Base-by-base conservation (phyloP, 2,888 invertebrate genomes). In the Leucophenga maculata region DNA sequence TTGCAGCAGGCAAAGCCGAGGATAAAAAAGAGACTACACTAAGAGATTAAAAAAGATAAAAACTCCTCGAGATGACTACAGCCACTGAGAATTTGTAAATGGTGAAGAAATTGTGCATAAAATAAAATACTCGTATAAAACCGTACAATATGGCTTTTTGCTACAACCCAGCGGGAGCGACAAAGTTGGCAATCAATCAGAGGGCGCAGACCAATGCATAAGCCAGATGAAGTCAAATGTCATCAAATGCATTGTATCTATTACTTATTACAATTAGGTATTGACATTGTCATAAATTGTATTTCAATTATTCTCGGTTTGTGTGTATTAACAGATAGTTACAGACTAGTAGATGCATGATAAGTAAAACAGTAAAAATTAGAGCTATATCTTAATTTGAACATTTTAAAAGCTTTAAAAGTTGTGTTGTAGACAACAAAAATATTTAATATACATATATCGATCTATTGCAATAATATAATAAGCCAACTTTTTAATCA, bases 231-330 rank as follows among this genome's bases (percentile, higher is more conserved):
- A 50, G 18, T 18, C 50, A 50, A 50, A 18, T 50, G n/a, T 50
- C 39, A 39, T 39, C 8, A 39, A 39, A 1, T 39, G 1, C 8
- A 39, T 11, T 39, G 11, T 39, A 26, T 26, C 4, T 26, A 26
- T 26, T 26, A 26, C 3, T 26, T 26, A 26, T 26, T 26, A 26
- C 26, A 26, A 26, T 60, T 9, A 60, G 16, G 16, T 60, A 16
- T 60, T 60, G 60, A 60, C 60, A 39, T 39, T 60, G 32, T 39
- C 16, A 26, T 26, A 32, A n/a, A 39, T 60, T 60, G 60, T 60
- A n/a, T 31, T 18, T 14, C 39, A 57, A 3, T 20, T 20, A 46
- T 16, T 14, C 46, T 0, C 8, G n/a, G 9, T 50, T 46, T 26
- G n/a, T n/a, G n/a, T n/a, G n/a, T n/a, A n/a, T n/a, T n/a, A n/a